Conservation (phyloP, 2,888 invertebrate genomes). For the Cheilosia scutellata region DNA sequence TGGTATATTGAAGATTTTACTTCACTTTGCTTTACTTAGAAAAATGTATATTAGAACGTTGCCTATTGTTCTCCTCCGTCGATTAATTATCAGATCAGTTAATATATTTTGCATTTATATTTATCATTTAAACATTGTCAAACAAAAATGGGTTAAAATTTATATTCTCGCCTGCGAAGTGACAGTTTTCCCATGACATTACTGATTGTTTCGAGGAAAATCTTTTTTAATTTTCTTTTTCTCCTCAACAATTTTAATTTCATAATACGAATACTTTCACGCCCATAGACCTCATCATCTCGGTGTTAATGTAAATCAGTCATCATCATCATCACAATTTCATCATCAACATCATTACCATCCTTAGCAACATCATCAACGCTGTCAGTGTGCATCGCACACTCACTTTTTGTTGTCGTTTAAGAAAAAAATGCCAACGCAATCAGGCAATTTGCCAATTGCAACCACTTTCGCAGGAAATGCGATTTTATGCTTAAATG, state of each 20-base stretch:
- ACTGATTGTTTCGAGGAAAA: not conserved
- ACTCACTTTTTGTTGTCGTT: conserved; percentile 16
- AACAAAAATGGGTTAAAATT: not conserved
- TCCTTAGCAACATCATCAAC: conserved; percentile 5
- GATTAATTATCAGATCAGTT: no score
- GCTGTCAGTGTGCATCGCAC: conserved; percentile 24
- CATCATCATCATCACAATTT: conserved; percentile 27
- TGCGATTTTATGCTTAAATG: conserved; percentile 57
- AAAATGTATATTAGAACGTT: no score
- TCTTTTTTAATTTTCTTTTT: conserved; percentile 14
- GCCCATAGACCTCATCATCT: conserved; percentile 27
- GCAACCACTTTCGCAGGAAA: conserved; percentile 66
- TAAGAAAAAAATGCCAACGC: conserved; percentile 23
- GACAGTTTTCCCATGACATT: conserved; percentile 23
- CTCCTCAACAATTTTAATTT: conserved; percentile 27
- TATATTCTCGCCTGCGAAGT: not conserved
- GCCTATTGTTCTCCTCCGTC: no score
- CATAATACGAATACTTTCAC: conserved; percentile 38
- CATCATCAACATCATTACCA: conserved; percentile 21
- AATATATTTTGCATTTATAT: no score
- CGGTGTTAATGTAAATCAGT: conserved; percentile 42
- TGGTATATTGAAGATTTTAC: no score
- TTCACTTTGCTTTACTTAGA: no score
- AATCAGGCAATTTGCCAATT: conserved; percentile 64
- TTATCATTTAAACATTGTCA: not conserved